A percentile compares a stretch with the other conserved stretches of the same genome.
phyloP scores from a whole-genome alignment of 1,140 invertebrate species.

The Dinothrombium tinctorium region DNA sequence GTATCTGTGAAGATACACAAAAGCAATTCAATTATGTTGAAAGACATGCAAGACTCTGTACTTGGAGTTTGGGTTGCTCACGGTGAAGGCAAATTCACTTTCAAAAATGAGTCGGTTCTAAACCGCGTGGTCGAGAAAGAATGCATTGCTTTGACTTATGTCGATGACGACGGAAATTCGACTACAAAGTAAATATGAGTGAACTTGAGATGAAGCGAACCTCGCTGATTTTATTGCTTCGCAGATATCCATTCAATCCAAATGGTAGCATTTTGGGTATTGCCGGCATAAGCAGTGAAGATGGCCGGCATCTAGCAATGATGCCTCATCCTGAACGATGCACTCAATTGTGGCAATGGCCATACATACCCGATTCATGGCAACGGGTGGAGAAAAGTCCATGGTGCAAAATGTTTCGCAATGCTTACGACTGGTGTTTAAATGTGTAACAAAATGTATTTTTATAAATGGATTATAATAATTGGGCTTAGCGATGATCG shows the following conservation, averaged over 20 bases:
- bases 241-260: slow-evolving; percentile 65
- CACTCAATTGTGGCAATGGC: slow-evolving; percentile 46
- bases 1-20: slow-evolving; percentile 45
- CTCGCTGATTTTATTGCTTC: not conserved
- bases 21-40: slow-evolving; percentile 55
- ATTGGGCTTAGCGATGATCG: no score
- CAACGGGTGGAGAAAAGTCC: slow-evolving; percentile 33
- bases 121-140: slow-evolving; percentile 30
- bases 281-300: slow-evolving; percentile 58
- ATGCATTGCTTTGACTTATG: slow-evolving; percentile 51
- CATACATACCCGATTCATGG: slow-evolving; percentile 35
- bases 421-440: slow-evolving; percentile 53
- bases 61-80: slow-evolving; percentile 92
- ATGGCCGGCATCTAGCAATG: slow-evolving; percentile 81
- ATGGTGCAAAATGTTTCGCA: slow-evolving; percentile 74
- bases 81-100: slow-evolving; percentile 58
- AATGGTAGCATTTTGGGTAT: slow-evolving; percentile 66
- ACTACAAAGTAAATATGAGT: no score
- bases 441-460: no score
- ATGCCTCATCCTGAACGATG: slow-evolving; percentile 91
- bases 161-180: slow-evolving; percentile 54
- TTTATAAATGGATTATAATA: no score
- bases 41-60: slow-evolving; percentile 53
- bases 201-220: no score
- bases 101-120: slow-evolving; percentile 26